These are phyloP conservation scores for Acomys russatus DNA, from an alignment of 2,797 vertebrate species.

Conservation along the genomic window DNA sequence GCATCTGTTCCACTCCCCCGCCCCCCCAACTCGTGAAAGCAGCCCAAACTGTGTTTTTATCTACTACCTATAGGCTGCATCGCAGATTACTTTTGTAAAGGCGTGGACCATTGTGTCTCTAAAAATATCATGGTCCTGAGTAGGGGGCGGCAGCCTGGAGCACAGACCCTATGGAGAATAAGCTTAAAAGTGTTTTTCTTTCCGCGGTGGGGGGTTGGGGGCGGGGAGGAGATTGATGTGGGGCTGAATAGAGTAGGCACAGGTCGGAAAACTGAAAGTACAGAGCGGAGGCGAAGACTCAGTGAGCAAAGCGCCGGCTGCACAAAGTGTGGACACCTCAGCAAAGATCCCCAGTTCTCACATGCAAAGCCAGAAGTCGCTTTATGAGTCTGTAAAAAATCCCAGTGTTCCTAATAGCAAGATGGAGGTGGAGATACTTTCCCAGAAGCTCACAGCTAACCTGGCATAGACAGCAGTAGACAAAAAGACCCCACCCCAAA, in stretches of 20 bases:
- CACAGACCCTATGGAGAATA: background rate
- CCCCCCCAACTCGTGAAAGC: background rate
- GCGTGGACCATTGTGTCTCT: background rate
- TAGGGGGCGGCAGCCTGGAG: background rate
- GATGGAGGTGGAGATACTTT: background rate
- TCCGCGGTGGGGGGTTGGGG: background rate
- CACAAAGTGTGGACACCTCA: background rate
- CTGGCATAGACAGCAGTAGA: background rate
- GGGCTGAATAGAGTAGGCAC: background rate
- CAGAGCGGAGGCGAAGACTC: background rate
- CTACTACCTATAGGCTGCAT: too few species aligned
- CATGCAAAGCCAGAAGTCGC: background rate
- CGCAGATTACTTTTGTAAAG: background rate
- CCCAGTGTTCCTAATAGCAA: background rate
- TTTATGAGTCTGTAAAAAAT: background rate
- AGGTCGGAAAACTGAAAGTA: background rate
- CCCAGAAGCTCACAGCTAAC: background rate
- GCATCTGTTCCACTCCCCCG: background rate
- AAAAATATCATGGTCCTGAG: background rate
- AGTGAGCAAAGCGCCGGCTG: background rate
- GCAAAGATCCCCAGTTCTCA: background rate
- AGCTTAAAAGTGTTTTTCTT: background rate
- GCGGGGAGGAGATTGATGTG: background rate
- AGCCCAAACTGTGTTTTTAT: constrained; percentile 1
- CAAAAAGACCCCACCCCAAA: background rate